A percentile compares a stretch with the other conserved stretches of the same genome.
These are phyloP conservation scores for Pyrrhosoma nymphula DNA, from an alignment of 2,888 invertebrate species.

Conservation along the genomic window DNA sequence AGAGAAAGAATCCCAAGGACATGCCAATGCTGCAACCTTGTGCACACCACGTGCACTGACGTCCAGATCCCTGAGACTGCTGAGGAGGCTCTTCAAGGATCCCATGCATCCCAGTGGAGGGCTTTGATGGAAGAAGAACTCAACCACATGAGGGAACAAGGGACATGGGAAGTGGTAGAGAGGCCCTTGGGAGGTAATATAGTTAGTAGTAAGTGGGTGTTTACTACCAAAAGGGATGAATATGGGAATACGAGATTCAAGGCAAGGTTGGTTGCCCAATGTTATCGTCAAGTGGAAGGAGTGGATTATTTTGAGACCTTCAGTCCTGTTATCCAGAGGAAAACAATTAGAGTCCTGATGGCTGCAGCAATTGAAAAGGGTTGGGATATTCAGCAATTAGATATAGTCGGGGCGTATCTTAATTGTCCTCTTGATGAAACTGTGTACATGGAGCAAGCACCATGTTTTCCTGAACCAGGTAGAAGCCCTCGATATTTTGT, in stretches of 20 bases:
- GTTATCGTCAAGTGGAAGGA: conserved; percentile 59
- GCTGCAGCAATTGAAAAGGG: conserved; percentile 35
- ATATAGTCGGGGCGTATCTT: conserved; percentile 16
- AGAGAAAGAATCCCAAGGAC: conserved; percentile 44
- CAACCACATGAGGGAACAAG: conserved; percentile 54
- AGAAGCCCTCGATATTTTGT: background rate
- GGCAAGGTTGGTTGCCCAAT: conserved; percentile 50
- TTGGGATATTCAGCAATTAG: conserved; percentile 37
- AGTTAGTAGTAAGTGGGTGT: conserved; percentile 5
- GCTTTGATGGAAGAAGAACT: conserved; percentile 55
- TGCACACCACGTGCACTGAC: conserved; percentile 8
- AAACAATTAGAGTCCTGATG: conserved; percentile 23
- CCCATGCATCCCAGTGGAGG: conserved; percentile 57
- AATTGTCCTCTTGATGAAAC: conserved; percentile 14
- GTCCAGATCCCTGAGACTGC: conserved; percentile 57
- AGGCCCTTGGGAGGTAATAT: conserved; percentile 29
- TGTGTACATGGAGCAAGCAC: conserved; percentile 36
- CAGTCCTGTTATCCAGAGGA: conserved; percentile 27
- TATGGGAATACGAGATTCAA: background rate
- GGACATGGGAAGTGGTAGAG: conserved; percentile 58
- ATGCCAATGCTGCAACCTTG: conserved; percentile 50
- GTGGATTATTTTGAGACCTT: conserved; percentile 59
- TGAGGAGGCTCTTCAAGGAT: conserved; percentile 58
- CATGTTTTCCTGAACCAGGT: conserved; percentile 12
- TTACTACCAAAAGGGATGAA: conserved; percentile 32